Base-by-base conservation (phyloP, 37 sponge, comb jelly and placozoan species). In the Beroe ovata region DNA sequence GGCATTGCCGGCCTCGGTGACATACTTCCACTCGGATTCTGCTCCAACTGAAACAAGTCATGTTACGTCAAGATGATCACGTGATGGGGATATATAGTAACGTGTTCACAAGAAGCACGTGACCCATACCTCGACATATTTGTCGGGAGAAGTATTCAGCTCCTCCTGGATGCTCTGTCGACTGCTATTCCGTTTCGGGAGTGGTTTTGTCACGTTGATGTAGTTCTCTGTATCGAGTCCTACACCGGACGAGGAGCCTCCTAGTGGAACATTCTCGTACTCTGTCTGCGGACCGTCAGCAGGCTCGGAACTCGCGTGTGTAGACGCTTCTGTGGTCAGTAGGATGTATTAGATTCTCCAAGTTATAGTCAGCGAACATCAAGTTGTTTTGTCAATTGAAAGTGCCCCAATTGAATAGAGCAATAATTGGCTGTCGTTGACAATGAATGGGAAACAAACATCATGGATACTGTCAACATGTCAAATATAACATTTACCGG, bases 1-100 rank as follows among this genome's bases (percentile, higher is more conserved):
- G 84, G 38, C 14, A 36, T 30, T 42, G 25, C 30, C 2, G 30
- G 36, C 0, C 84, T 42, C 23, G 84, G 84, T 1, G 84, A 77
- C 84, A 77, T 77, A 25, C 84, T 42, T 23, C 38, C 84, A 14
- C n/a, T 36, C 84, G 42, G 35, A 8, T 40, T 42, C 54, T 42
- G 84, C 22, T 77, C 84, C 84, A 77, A 20, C 84, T 77, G 84
- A 77, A 77, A 77, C 34, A 16, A 19, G 11, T 58, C 16, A 58
- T 58, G 16, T 58, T 58, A n/a, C n/a, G n/a, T n/a, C n/a, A n/a
- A n/a, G n/a, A n/a, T n/a, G n/a, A n/a, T n/a, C n/a, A n/a, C n/a
- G n/a, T n/a, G n/a, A n/a, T n/a, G n/a, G n/a, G n/a, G n/a, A n/a
- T n/a, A n/a, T n/a, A n/a, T n/a, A n/a, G n/a, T n/a, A n/a, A n/a